Base-by-base conservation (phyloP, 2,113 vertebrate species). In the Otis tarda region DNA sequence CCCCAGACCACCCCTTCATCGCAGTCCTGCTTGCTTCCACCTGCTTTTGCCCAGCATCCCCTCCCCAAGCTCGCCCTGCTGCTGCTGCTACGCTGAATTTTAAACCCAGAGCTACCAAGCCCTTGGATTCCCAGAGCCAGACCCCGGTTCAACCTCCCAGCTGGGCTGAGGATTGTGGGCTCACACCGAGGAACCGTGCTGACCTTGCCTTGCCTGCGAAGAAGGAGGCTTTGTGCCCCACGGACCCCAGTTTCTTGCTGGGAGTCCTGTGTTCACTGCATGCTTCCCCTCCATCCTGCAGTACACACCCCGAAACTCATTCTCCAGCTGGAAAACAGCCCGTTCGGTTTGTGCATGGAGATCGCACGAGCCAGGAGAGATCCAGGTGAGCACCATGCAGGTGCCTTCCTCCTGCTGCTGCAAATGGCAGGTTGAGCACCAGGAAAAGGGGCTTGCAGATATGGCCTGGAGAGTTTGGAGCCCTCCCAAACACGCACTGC, bases 371-470 rank as follows among this genome's bases (percentile, higher is more conserved):
- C 37, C 41, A 60, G 50, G 33, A 15, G 59, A 69, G 67, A 63
- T 10, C 6, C 43, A 49, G 35, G 14, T 31, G 83, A 87, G 64
- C 78, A 60, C 22, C 65, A 25, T 0, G 0, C 37, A 27, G 57
- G 19, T 35, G 11, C 21, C 4, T 49, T 81, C 41, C 55, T 56
- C 53, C 50, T 78, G 31, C 68, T 82, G 57, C 81, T 83, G 83
- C 0, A 2, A 24, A 35, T 9, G 27, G 20, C 37, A 55, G 52
- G 52, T 35, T 76, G 23, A 52, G 30, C 71, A 68, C 31, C 80
- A 25, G 28, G 81, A 30, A 30, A 77, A 71, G 23, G 21, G 16
- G n/a, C 28, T 23, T 39, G 18, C 31, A 83, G 68, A 41, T n/a
- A 18, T 4, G 15, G 50, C 25, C 59, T 56, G 73, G 30, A 33